Conservation (phyloP, 2,888 invertebrate genomes). For the Cataglyphis albicans region DNA sequence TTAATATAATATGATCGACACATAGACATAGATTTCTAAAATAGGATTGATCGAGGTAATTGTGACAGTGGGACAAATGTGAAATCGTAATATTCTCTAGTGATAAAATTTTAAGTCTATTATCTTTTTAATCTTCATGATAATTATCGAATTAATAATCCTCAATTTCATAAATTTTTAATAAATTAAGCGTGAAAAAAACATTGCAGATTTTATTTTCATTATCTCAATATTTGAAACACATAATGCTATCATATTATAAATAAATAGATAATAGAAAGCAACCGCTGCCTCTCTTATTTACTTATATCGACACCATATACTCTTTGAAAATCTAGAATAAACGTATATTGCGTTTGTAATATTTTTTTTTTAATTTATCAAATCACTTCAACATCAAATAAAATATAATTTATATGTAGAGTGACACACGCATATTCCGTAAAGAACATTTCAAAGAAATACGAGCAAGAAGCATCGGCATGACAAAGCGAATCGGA, state of each 20-base stretch:
- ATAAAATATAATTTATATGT: neutral
- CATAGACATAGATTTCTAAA: conserved; percentile 15
- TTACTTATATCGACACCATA: neutral
- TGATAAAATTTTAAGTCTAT: neutral
- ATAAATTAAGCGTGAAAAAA: neutral
- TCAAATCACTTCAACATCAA: neutral
- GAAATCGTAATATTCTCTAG: conserved; percentile 27
- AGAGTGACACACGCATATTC: no score
- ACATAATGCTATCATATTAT: neutral
- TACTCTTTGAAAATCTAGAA: neutral
- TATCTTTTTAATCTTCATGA: neutral
- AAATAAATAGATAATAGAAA: conserved; percentile 25
- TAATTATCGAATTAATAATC: neutral
- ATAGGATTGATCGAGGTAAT: conserved; percentile 25
- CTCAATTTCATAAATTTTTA: neutral
- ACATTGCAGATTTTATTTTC: neutral
- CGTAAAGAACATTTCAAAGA: neutral
- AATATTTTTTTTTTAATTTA: conserved; percentile 11
- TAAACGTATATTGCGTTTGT: neutral
- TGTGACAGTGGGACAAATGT: conserved; percentile 34
- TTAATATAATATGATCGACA: neutral
- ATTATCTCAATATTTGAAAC: neutral
- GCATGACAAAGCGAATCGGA: neutral
- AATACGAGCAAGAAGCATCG: neutral
- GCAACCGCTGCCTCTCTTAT: conserved; percentile 10